phyloP scores from a whole-genome alignment of 2,113 vertebrate species.

The Acrocephalus kingi region DNA sequence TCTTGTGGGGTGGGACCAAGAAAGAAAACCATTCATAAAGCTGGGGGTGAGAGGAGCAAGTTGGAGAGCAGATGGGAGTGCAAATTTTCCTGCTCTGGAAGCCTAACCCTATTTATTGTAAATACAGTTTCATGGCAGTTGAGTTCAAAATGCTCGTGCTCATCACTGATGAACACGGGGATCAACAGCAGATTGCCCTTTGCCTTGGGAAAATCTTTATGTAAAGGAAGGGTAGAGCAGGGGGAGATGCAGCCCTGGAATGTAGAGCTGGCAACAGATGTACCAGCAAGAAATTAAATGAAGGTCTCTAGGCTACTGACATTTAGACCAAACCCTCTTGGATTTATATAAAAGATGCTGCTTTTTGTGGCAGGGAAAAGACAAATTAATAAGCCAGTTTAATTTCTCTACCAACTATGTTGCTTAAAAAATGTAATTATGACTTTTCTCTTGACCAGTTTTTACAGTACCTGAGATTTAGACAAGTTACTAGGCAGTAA shows the following conservation, averaged over 20 bases:
- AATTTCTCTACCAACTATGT: neutral
- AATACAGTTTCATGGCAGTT: neutral
- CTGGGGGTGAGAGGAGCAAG: neutral
- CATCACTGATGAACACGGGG: neutral
- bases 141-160: neutral
- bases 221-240: neutral
- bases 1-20: neutral
- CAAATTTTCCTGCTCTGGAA: neutral
- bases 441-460: neutral
- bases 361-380: neutral
- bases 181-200: neutral
- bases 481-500: neutral
- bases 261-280: neutral
- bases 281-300: neutral
- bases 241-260: neutral
- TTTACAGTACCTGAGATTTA: neutral
- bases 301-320: neutral
- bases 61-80: neutral
- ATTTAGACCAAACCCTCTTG: neutral
- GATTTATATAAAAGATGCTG: neutral
- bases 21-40: neutral
- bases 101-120: neutral
- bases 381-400: neutral
- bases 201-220: neutral
- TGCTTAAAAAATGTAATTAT: neutral